Base-by-base conservation (phyloP, 64 coral and sea anemone species). In the Porites australiensis region DNA sequence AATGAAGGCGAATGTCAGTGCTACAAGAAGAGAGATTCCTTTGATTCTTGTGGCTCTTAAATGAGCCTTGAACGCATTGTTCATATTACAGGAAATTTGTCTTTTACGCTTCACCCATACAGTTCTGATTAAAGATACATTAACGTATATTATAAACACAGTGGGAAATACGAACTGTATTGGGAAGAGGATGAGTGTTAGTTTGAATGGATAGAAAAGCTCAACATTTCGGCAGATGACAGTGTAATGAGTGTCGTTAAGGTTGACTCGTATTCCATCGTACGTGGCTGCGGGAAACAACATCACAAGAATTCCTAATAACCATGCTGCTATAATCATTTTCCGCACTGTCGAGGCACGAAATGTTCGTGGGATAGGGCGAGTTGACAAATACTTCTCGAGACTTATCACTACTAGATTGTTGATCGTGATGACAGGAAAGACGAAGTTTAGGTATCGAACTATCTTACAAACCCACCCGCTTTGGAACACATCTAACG, bases 321-420 rank as follows among this genome's bases (percentile, higher is more conserved):
- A 10, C 89, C 89, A 91, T 6, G 89, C 89, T 5, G 1, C 13
- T 3, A 82, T 72, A 8, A 91, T 69, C 67, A 72, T 79, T 21
- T 45, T 71, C 9, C 23, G 44, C n/a, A 69, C 20, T 15, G 64
- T 68, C 19, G 77, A 67, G 6, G 57, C 5, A 3, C 50, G 27
- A 23, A 91, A 83, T 5, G 89, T 79, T 12, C 79, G 78, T 16
- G 79, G 79, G 8, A 80, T 13, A 19, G 9, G 23, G 1, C 77
- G 77, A 37, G 65, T 74, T 3, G 89, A 67, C 22, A 91, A 44
- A 37, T 91, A 91, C 46, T 79, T 70, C 22, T 91, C 89, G 4
- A 91, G 43, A 43, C 78, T 70, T 18, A 91, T 83, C 15, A 91
- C 89, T 6, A 90, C 8, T 3, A 91, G 64, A 13, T 82, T 91